Evolutionary conservation across 2,888 invertebrate genomes (phyloP).

Genomic region (Sesia apiformis): DNA sequence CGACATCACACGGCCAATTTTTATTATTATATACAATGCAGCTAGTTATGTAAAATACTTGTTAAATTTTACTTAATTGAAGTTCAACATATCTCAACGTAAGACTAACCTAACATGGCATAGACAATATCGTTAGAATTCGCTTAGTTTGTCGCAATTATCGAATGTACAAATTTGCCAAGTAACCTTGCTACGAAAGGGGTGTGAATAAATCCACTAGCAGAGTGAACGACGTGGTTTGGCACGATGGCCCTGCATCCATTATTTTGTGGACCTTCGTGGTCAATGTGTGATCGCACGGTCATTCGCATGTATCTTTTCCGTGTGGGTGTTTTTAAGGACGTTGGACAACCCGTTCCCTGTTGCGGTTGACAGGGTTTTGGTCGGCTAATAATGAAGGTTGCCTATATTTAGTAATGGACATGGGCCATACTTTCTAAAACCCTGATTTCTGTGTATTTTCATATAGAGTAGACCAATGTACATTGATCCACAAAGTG

Average conservation of each 20-base stretch:
- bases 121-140: not conserved
- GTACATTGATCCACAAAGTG: no score
- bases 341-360: not conserved
- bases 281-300: not conserved
- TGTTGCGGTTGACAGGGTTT: no score
- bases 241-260: constrained; percentile 1
- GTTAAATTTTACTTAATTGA: not conserved
- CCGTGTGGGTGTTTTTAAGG: not conserved
- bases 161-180: not conserved
- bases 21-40: no score
- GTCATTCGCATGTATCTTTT: not conserved
- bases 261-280: not conserved
- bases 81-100: not conserved
- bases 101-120: not conserved
- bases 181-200: not conserved
- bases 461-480: no score
- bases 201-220: constrained; percentile 5
- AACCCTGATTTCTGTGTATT: no score
- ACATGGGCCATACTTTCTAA: no score
- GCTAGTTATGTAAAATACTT: no score
- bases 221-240: constrained; percentile 3
- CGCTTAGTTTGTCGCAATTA: not conserved
- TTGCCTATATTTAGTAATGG: no score
- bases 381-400: no score
- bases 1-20: no score